These are phyloP conservation scores for Ochropleura leucogaster DNA, from an alignment of 2,888 invertebrate genomes.

Conservation along the genomic window DNA sequence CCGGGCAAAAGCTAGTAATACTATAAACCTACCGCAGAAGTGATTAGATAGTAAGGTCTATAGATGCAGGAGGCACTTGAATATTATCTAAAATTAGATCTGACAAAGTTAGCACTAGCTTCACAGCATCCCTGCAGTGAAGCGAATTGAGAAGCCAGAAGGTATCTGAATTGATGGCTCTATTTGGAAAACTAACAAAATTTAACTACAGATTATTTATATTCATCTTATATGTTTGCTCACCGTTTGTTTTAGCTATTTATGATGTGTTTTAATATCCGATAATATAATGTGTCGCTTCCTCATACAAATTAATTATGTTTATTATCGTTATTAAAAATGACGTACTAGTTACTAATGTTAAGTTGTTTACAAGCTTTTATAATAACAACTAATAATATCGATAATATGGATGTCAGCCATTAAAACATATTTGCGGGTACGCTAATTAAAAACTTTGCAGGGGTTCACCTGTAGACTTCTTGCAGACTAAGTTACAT, in stretches of 20 bases:
- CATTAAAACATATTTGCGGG: background rate
- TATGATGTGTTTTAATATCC: background rate
- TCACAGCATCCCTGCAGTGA: background rate
- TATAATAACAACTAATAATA: background rate
- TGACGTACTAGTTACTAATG: conserved; percentile 16
- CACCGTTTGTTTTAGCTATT: background rate
- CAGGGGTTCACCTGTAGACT: too few species aligned
- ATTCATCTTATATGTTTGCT: too few species aligned
- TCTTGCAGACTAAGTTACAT: too few species aligned
- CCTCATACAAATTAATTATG: conserved; percentile 5
- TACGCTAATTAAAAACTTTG: too few species aligned
- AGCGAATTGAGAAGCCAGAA: background rate
- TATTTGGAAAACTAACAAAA: background rate
- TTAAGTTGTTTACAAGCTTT: conserved; percentile 27
- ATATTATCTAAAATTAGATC: background rate
- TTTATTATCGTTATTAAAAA: background rate
- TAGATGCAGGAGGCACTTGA: background rate
- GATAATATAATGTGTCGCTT: conserved; percentile 2
- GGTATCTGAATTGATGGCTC: background rate
- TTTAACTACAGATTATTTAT: background rate
- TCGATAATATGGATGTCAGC: background rate
- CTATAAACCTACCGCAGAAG: background rate
- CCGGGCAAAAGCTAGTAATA: too few species aligned
- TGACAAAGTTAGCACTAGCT: background rate
- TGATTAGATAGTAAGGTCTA: background rate